These are phyloP conservation scores for Cheilosia scutellata DNA, from an alignment of 2,888 invertebrate species.

Conservation along the genomic window DNA sequence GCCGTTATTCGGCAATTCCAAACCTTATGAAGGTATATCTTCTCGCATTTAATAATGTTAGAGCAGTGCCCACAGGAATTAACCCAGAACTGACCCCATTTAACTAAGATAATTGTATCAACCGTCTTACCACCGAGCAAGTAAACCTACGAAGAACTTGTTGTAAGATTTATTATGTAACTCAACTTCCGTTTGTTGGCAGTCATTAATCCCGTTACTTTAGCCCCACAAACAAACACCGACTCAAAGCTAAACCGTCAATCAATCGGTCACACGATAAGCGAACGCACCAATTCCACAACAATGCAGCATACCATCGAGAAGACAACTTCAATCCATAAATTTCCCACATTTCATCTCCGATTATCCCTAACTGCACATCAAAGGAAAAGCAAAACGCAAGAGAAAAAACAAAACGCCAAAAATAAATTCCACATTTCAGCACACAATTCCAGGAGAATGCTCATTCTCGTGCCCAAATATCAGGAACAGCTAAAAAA, in stretches of 20 bases:
- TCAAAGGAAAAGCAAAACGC: constrained; percentile 9
- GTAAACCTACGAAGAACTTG: no score
- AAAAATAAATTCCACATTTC: constrained; percentile 53
- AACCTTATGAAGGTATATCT: no score
- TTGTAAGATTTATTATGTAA: no score
- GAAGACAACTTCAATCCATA: constrained; percentile 45
- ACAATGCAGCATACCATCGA: constrained; percentile 21
- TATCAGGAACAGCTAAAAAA: neutral
- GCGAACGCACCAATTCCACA: constrained; percentile 13
- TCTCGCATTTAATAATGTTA: no score
- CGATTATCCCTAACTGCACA: constrained; percentile 58
- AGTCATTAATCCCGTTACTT: neutral
- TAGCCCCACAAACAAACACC: neutral
- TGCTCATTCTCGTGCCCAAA: constrained; percentile 28
- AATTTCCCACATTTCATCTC: constrained; percentile 66
- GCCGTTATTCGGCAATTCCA: no score
- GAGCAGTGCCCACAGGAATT: no score
- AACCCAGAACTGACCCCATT: no score
- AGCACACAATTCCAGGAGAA: constrained; percentile 38
- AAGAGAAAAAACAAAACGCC: constrained; percentile 2
- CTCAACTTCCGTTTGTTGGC: no score
- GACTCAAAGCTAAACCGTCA: constrained; percentile 3
- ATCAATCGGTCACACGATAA: constrained; percentile 35
- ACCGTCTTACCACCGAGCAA: no score
- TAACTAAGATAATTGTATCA: no score